Conservation (phyloP, 2,888 invertebrate genomes). For the Chydorus sphaericus region DNA sequence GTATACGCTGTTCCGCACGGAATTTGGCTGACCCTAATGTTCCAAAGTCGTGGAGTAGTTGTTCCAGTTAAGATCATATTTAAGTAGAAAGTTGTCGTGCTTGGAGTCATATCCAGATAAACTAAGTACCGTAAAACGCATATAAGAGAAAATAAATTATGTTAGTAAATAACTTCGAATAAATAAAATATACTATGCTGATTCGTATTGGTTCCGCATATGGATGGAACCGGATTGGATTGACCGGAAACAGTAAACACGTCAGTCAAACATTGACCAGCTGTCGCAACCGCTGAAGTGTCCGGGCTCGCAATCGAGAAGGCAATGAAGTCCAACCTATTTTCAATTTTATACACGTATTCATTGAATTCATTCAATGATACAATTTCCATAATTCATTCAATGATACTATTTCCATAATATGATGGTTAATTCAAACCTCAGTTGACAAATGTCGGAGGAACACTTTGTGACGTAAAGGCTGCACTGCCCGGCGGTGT, state of each 20-base stretch:
- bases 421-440: too few relatives aligned
- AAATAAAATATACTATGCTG: neutral
- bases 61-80: conserved; percentile 36
- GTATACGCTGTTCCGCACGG: neutral
- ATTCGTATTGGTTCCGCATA: conserved; percentile 50
- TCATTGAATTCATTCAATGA: too few relatives aligned
- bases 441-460: conserved; percentile 48
- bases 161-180: neutral
- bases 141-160: neutral
- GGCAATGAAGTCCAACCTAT: conserved; percentile 12
- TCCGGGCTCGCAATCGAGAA: conserved; percentile 15
- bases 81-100: conserved; percentile 46
- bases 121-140: conserved; percentile 32
- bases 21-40: conserved; percentile 18
- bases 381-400: too few relatives aligned
- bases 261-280: conserved; percentile 50
- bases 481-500: conserved; percentile 43
- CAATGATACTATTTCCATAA: too few relatives aligned
- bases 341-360: too few relatives aligned
- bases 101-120: conserved; percentile 50
- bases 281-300: neutral
- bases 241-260: conserved; percentile 50
- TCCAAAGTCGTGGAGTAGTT: conserved; percentile 17
- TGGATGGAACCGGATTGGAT: conserved; percentile 48
- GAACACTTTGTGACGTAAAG: conserved; percentile 47